Conservation (phyloP, 2,888 invertebrate genomes). For the Drosophila basisetae region DNA sequence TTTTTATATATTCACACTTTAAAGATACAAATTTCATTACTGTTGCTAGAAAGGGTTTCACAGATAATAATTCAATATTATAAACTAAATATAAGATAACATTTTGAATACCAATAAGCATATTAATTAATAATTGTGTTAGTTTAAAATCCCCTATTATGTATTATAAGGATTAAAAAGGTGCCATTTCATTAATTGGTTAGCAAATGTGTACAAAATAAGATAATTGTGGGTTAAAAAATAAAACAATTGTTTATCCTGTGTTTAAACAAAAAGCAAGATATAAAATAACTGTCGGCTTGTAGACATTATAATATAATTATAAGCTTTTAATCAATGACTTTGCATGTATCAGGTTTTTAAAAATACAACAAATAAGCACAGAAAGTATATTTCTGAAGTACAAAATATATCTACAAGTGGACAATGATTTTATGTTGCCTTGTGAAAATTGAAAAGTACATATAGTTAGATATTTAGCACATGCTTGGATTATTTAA, state of each 20-base stretch:
- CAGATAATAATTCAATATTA: background rate
- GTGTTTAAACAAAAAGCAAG: background rate
- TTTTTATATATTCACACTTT: background rate
- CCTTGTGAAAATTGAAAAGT: background rate
- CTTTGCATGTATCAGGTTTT: background rate
- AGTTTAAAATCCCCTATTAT: background rate
- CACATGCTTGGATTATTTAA: conserved; percentile 47
- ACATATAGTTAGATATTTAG: conserved; percentile 15
- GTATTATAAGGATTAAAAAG: background rate
- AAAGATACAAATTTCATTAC: background rate
- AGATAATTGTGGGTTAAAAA: background rate
- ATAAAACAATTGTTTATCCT: background rate
- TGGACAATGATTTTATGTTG: background rate
- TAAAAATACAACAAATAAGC: background rate
- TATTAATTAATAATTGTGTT: background rate
- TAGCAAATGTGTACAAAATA: background rate
- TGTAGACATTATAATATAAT: background rate
- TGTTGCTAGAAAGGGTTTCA: background rate
- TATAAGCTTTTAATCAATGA: background rate
- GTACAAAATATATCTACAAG: background rate
- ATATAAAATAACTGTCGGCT: background rate
- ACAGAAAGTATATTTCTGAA: background rate
- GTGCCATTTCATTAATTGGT: background rate
- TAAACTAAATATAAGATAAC: background rate
- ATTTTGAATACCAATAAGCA: background rate